Conservation (phyloP, 2,888 invertebrate genomes). For the Hyposoter didymator region DNA sequence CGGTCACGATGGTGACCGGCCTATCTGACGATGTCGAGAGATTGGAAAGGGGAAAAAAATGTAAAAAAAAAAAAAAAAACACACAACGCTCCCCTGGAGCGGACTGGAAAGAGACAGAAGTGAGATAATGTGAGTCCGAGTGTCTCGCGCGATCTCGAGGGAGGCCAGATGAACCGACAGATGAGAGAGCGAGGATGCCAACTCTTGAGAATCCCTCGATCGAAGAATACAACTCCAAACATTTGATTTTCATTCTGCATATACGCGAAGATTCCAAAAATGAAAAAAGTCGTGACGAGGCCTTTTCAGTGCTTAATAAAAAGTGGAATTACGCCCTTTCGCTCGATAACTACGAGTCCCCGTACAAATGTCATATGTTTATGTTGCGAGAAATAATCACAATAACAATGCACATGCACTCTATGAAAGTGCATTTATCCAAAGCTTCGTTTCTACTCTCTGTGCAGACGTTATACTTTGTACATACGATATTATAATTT, state of each 20-base stretch:
- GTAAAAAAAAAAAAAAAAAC: conserved; percentile 11
- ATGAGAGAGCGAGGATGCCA: not conserved
- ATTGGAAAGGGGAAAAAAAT: conserved; percentile 15
- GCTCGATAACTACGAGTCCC: not conserved
- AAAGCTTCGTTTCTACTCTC: conserved; percentile 2
- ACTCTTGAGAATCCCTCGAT: conserved; percentile 50
- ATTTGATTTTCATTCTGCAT: not conserved
- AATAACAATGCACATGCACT: conserved; percentile 47
- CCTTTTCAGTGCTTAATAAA: not conserved
- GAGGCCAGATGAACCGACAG: conserved; percentile 52
- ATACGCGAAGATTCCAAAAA: not conserved
- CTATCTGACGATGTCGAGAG: conserved; percentile 52
- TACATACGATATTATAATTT: conserved; percentile 58
- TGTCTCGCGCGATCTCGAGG: conserved; percentile 49
- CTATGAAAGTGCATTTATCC: conserved; percentile 58
- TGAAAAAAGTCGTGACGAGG: not conserved
- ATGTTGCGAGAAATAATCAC: conserved; percentile 39
- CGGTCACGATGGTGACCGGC: conserved; percentile 45
- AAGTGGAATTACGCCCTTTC: conserved; percentile 3
- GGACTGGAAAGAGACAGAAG: conserved; percentile 33
- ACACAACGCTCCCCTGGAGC: conserved; percentile 60
- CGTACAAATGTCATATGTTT: conserved; percentile 23
- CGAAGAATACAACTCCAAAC: not conserved
- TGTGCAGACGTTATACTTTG: not conserved
- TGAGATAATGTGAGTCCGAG: conserved; percentile 50